Evolutionary conservation across 2,113 vertebrate species (phyloP).

Genomic region (Formicarius rufipectus): DNA sequence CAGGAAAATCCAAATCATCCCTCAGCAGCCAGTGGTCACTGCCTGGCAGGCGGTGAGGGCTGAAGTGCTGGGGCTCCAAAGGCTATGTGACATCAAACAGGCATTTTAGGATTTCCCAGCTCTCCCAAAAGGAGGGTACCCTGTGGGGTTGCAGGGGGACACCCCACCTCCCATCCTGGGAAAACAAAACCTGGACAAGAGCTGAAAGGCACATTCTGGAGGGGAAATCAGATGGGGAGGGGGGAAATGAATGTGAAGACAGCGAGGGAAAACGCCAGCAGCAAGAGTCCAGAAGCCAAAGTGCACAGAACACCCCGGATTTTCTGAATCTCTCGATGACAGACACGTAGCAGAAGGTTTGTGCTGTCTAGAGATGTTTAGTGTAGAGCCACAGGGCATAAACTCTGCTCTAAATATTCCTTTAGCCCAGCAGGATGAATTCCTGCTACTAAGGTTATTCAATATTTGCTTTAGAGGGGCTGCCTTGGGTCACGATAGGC

Average conservation of each 20-base stretch:
- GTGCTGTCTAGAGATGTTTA: not conserved
- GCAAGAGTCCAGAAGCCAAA: not conserved
- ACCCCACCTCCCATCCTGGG: rapidly evolving
- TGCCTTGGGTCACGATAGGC: not conserved
- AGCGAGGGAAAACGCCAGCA: not conserved
- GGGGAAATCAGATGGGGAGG: not conserved
- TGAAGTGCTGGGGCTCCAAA: not conserved
- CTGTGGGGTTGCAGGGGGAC: not conserved
- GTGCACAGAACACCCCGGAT: not conserved
- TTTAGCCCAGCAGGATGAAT: not conserved
- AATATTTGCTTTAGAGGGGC: not conserved
- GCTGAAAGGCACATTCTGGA: not conserved
- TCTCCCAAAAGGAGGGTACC: not conserved
- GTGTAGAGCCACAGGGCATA: not conserved
- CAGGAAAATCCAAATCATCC: not conserved
- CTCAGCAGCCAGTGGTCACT: not conserved
- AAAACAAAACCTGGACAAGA: not conserved
- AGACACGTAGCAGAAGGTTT: not conserved
- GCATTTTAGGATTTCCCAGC: not conserved
- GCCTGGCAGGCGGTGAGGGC: rapidly evolving
- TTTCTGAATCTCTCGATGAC: not conserved
- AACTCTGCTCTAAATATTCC: not conserved
- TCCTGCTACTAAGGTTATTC: not conserved
- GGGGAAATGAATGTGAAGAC: not conserved
- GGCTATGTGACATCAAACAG: not conserved